Evolutionary conservation across 1,140 invertebrate species (phyloP).

Genomic region (Penaeus japonicus): DNA sequence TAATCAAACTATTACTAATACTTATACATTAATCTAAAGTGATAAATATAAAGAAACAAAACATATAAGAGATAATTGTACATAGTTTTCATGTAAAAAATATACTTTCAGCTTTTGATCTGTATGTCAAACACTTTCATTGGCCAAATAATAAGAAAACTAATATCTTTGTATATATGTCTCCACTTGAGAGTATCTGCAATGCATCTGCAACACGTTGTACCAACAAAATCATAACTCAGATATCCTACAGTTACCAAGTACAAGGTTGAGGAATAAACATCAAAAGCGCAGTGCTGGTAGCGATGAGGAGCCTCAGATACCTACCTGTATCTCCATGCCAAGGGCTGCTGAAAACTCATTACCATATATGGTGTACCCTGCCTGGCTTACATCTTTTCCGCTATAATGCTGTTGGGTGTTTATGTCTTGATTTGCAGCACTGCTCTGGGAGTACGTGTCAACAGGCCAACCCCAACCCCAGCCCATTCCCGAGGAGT

Average conservation of each 20-base stretch:
- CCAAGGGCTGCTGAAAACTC: conserved; percentile 33
- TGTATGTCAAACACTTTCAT: too few species aligned
- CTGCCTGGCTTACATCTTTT: conserved; percentile 46
- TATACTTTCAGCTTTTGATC: too few species aligned
- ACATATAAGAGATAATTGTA: too few species aligned
- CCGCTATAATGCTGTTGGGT: conserved; percentile 27
- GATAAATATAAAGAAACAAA: too few species aligned
- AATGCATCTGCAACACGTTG: not conserved
- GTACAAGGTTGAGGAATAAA: not conserved
- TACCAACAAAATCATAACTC: not conserved
- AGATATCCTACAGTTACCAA: not conserved
- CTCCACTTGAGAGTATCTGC: not conserved
- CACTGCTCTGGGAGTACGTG: conserved; percentile 9
- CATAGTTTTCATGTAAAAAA: too few species aligned
- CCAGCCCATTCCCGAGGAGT: conserved; percentile 40
- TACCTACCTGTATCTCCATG: conserved; percentile 17
- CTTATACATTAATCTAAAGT: too few species aligned
- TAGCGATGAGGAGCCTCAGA: not conserved
- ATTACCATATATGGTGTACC: conserved; percentile 35
- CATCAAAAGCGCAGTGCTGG: conserved; percentile 24
- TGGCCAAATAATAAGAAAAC: not conserved
- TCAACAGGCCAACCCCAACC: conserved; percentile 49
- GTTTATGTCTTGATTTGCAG: not conserved
- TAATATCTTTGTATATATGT: not conserved
- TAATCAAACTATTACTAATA: too few species aligned